A percentile compares a stretch with the other conserved stretches of the same genome.
Conservation (phyloP, 2,888 invertebrate species). For the Spilarctia lutea region DNA sequence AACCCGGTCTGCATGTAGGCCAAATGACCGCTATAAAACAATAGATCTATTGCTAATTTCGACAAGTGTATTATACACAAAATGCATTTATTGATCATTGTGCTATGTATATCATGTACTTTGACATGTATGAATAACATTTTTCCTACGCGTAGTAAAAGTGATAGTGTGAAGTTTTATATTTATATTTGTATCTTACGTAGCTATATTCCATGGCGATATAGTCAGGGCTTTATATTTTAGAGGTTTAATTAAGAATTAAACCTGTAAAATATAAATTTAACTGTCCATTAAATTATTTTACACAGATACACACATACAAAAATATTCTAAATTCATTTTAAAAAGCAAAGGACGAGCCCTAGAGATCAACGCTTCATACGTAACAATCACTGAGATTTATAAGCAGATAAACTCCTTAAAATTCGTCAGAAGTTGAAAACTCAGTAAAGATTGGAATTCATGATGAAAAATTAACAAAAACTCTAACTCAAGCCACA, state of each 20-base stretch:
- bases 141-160: not conserved
- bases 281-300: too few relatives aligned
- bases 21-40: slow-evolving; percentile 42
- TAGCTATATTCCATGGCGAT: not conserved
- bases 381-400: not conserved
- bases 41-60: slow-evolving; percentile 22
- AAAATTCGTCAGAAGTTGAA: not conserved
- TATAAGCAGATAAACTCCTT: not conserved
- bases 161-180: not conserved
- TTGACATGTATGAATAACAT: not conserved
- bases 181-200: not conserved
- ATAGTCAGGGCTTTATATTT: too few relatives aligned
- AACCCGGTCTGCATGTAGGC: slow-evolving; percentile 48
- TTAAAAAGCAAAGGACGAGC: too few relatives aligned
- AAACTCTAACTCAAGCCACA: not conserved
- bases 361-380: too few relatives aligned
- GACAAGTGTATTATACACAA: slow-evolving; percentile 17
- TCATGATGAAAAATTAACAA: not conserved
- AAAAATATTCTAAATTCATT: too few relatives aligned
- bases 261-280: too few relatives aligned
- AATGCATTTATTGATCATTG: slow-evolving; percentile 28
- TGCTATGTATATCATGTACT: not conserved
- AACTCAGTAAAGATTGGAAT: not conserved
- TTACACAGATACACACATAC: too few relatives aligned
- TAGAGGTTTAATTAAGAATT: too few relatives aligned